Conservation (phyloP, 1,140 invertebrate genomes). For the Drosophila tristis region DNA sequence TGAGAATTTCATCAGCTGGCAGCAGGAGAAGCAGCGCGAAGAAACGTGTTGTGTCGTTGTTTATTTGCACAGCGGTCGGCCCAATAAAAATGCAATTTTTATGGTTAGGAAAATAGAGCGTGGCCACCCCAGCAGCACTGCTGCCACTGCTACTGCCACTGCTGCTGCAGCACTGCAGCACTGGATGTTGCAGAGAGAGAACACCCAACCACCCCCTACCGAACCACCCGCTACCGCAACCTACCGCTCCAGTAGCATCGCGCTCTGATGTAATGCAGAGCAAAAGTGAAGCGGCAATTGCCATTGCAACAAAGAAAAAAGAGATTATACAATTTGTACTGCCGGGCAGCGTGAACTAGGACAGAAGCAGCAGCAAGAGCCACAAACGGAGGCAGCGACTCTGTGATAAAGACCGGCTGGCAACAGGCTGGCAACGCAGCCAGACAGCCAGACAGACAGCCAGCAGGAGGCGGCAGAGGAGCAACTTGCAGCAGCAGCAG, state of each 20-base stretch:
- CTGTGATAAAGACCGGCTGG: slow-evolving; percentile 74
- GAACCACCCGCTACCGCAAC: no score
- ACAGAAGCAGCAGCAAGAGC: slow-evolving; percentile 43
- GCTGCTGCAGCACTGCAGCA: slow-evolving; percentile 6
- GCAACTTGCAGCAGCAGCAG: slow-evolving; percentile 23
- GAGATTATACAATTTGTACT: slow-evolving; percentile 74
- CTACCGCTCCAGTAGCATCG: slow-evolving; percentile 23
- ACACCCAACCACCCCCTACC: slow-evolving; percentile 34
- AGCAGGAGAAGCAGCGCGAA: background rate
- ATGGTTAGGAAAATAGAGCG: slow-evolving; percentile 74
- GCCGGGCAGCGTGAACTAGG: slow-evolving; percentile 63
- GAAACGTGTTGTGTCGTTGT: slow-evolving; percentile 24
- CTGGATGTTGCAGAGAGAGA: slow-evolving; percentile 63
- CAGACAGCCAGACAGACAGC: background rate
- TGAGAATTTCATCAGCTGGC: slow-evolving; percentile 46
- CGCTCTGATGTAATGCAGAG: slow-evolving; percentile 70
- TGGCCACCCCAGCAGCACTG: slow-evolving; percentile 16
- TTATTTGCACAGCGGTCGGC: slow-evolving; percentile 42
- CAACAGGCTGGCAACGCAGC: slow-evolving; percentile 45
- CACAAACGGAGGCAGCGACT: slow-evolving; percentile 14
- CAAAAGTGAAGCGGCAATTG: slow-evolving; percentile 68
- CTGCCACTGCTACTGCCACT: slow-evolving; percentile 44
- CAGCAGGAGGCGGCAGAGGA: no score
- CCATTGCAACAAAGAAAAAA: slow-evolving; percentile 41
- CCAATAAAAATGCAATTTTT: slow-evolving; percentile 74